Evolutionary conservation across 2,888 invertebrate genomes (phyloP).

Genomic region (Melieria omissa): DNA sequence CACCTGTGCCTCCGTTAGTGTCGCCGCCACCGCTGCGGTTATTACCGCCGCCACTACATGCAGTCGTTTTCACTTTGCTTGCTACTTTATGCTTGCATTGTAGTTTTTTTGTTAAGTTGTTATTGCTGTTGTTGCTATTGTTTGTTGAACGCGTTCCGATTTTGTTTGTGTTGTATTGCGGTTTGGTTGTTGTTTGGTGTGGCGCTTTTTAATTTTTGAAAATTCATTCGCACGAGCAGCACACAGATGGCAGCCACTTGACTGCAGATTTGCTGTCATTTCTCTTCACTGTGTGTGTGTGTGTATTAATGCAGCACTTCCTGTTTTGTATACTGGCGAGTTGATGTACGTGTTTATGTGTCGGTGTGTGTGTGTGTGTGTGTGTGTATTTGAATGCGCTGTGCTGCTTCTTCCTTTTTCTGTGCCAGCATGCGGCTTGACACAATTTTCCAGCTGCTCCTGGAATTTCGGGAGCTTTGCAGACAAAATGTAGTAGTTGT

Average conservation of each 20-base stretch:
- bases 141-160: slow-evolving; percentile 45
- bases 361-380: slow-evolving; percentile 7
- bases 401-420: slow-evolving; percentile 3
- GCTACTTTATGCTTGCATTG: slow-evolving; percentile 6
- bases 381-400: slow-evolving; percentile 1
- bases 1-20: too few species aligned
- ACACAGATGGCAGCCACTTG: slow-evolving; percentile 28
- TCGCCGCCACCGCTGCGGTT: background rate
- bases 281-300: slow-evolving; percentile 22
- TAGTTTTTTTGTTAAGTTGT: slow-evolving; percentile 19
- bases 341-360: slow-evolving; percentile 16
- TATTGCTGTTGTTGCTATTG: slow-evolving; percentile 27
- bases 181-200: slow-evolving; percentile 10
- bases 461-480: slow-evolving; percentile 57
- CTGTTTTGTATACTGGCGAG: slow-evolving; percentile 51
- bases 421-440: slow-evolving; percentile 56
- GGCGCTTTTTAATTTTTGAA: slow-evolving; percentile 31
- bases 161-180: slow-evolving; percentile 19
- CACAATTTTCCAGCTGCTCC: slow-evolving; percentile 64
- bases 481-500: slow-evolving; percentile 34
- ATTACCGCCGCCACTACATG: background rate
- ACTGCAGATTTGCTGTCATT: slow-evolving; percentile 18
- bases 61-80: background rate
- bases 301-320: slow-evolving; percentile 62
- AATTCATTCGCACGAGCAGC: slow-evolving; percentile 15